Conservation (phyloP, 2,797 vertebrate genomes). For the Sandelia bainsii region DNA sequence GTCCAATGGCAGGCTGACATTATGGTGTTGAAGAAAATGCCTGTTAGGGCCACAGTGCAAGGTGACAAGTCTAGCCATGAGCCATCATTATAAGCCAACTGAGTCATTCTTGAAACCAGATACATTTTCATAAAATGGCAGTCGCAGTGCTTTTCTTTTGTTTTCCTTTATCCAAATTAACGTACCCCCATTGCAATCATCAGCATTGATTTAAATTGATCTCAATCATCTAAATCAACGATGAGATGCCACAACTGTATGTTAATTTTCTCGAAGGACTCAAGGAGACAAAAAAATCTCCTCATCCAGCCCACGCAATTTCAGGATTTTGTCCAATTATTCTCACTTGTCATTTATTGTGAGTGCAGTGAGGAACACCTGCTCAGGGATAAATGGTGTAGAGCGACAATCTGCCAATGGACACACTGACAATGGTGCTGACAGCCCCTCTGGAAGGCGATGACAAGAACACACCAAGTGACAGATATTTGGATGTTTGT, state of each 20-base stretch:
- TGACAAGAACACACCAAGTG: constrained; percentile 71
- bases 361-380: constrained; percentile 64
- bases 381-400: constrained; percentile 61
- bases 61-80: constrained; percentile 61
- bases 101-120: constrained; percentile 42
- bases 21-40: constrained; percentile 58
- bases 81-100: constrained; percentile 55
- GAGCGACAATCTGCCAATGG: constrained; percentile 66
- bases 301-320: constrained; percentile 53
- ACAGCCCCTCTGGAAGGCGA: constrained; percentile 72
- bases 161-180: constrained; percentile 42
- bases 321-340: constrained; percentile 61
- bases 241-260: constrained; percentile 15
- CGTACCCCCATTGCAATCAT: constrained; percentile 44
- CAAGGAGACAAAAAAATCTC: neutral
- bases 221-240: constrained; percentile 49
- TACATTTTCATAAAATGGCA: constrained; percentile 46
- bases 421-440: constrained; percentile 68
- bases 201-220: constrained; percentile 43
- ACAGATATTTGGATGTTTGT: constrained; percentile 74
- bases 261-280: constrained; percentile 39
- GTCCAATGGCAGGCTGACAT: constrained; percentile 65
- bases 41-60: constrained; percentile 61
- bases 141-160: constrained; percentile 16
- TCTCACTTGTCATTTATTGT: constrained; percentile 71